Percentiles rank a stretch among this genome's conserved stretches.
Evolutionary conservation across 1,140 invertebrate species (phyloP).

Genomic region (Pantala flavescens): DNA sequence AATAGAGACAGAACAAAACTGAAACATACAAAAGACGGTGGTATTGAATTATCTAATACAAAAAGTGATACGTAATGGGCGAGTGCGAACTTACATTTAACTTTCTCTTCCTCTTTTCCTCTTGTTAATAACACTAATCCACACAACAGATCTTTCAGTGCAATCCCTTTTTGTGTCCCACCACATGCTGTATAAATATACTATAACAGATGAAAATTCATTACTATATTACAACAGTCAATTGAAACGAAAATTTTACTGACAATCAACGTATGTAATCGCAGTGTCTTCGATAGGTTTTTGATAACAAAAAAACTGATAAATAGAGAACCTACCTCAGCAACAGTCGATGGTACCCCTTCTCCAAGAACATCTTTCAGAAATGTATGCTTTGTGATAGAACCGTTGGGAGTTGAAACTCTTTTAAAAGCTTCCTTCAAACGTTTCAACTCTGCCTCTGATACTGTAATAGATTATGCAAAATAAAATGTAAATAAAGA

Average conservation of each 20-base stretch:
- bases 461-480: constrained; percentile 51
- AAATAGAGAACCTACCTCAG: constrained; percentile 44
- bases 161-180: constrained; percentile 66
- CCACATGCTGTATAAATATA: constrained; percentile 71
- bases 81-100: constrained; percentile 54
- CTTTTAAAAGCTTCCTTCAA: constrained; percentile 77
- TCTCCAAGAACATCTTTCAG: constrained; percentile 73
- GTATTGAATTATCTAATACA: not conserved
- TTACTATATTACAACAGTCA: not conserved
- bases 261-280: no score
- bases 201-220: constrained; percentile 33
- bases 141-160: constrained; percentile 69
- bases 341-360: constrained; percentile 62
- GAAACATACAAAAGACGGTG: constrained; percentile 30
- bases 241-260: no score
- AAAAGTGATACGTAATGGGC: constrained; percentile 13
- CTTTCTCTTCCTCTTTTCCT: constrained; percentile 72
- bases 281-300: no score
- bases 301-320: no score
- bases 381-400: constrained; percentile 62
- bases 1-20: constrained; percentile 78
- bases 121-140: constrained; percentile 73
- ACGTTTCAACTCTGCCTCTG: constrained; percentile 65
- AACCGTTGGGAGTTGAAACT: constrained; percentile 55
- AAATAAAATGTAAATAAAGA: constrained; percentile 20